These are phyloP conservation scores for Drosophila gaucha DNA, from an alignment of 2,888 invertebrate species.

Conservation along the genomic window DNA sequence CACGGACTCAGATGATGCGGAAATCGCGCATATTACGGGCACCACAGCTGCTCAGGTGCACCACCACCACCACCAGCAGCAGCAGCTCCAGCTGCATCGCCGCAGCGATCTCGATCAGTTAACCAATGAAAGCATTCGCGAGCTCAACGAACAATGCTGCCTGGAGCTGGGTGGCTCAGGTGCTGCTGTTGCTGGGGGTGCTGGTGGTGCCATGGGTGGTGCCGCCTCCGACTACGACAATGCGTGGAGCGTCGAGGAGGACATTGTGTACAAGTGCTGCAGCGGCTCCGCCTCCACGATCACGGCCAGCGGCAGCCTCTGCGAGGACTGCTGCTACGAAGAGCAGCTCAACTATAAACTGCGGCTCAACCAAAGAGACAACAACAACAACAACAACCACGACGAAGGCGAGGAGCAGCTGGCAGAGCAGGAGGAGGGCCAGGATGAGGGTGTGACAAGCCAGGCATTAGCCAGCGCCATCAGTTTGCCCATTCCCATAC, in stretches of 20 bases:
- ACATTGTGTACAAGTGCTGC: slow-evolving; percentile 75
- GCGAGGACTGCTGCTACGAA: slow-evolving; percentile 67
- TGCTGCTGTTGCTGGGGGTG: slow-evolving; percentile 1
- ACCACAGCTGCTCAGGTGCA: slow-evolving; percentile 83
- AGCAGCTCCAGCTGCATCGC: slow-evolving; percentile 37
- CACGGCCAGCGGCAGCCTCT: slow-evolving; percentile 39
- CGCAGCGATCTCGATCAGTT: slow-evolving; percentile 83
- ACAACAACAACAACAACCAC: slow-evolving; percentile 45
- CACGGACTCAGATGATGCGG: slow-evolving; percentile 89
- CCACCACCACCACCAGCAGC: slow-evolving; percentile 63
- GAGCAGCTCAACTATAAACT: slow-evolving; percentile 65
- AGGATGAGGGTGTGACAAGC: not conserved
- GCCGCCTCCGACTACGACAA: slow-evolving; percentile 72
- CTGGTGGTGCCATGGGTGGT: slow-evolving; percentile 22
- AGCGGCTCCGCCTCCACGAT: slow-evolving; percentile 36
- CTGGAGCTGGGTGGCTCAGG: slow-evolving; percentile 76
- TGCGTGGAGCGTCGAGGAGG: slow-evolving; percentile 83
- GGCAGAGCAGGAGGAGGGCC: not conserved
- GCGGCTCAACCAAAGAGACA: slow-evolving; percentile 61
- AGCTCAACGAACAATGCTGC: slow-evolving; percentile 82
- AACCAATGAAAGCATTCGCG: slow-evolving; percentile 81
- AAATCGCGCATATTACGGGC: slow-evolving; percentile 86
- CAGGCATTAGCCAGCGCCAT: not conserved
- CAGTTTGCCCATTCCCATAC: slow-evolving; percentile 32
- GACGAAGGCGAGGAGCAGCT: slow-evolving; percentile 22